Base-by-base conservation (phyloP, 1,140 invertebrate genomes). In the Tetraneura akinire region DNA sequence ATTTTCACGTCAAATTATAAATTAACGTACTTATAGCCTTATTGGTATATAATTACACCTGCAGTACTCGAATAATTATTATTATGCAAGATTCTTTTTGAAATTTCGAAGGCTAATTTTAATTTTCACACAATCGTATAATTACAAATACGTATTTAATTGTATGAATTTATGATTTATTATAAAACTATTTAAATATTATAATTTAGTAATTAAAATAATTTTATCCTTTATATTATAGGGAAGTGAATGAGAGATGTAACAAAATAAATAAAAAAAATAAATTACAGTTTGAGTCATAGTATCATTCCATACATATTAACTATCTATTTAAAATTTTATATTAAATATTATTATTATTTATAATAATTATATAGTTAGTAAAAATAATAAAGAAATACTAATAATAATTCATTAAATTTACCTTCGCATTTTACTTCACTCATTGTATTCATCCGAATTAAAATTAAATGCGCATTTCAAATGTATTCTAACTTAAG, bases 261-360 rank as follows among this genome's bases (percentile, higher is more conserved):
- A 37, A 37, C 8, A 37, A 37, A 37, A 37, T 37, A 4, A 37
- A 37, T 37, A 37, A 4, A 37, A 37, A 9, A 29, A 60, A 29
- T 60, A 60, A 29, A 60, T 29, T 60, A 60, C 8, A 60, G 26
- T 21, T 60, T 60, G 57, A 60, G 23, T 60, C 57, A 60, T 60
- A 26, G 23, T 29, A 8, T 37, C 32, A 37, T 37, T 37, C 32
- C 8, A 37, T 8, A 37, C 32, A 37, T 37, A 37, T 4, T 3
- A 37, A 37, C 32, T 8, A 37, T 37, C 32, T 8, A 37, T 37
- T 37, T 4, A 37, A 37, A 37, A 37, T 37, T 4, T 37, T 37
- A 37, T 37, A 37, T 37, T 37, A 37, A 4, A 37, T 37, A 37
- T 8, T n/a, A n/a, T 37, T 37, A 37, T 3, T 37, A 37, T n/a